Evolutionary conservation across 2,888 invertebrate species (phyloP).

Genomic region (Drosophila mettleri): DNA sequence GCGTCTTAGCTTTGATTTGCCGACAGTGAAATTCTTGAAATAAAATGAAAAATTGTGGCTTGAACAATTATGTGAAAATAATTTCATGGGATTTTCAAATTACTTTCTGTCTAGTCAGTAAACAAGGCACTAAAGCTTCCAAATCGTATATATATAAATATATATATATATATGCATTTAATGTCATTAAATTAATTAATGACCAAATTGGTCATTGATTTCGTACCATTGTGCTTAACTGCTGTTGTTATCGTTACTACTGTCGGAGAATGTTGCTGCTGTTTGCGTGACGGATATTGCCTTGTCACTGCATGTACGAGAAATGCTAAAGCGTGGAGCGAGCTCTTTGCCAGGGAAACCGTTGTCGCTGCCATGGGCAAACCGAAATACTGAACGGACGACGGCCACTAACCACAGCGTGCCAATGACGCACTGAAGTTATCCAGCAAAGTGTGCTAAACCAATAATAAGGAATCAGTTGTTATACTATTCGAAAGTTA

Average conservation of each 20-base stretch:
- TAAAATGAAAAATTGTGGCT: too few relatives aligned
- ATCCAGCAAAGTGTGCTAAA: slow-evolving; percentile 52
- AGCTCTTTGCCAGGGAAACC: slow-evolving; percentile 28
- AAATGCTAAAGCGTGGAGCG: slow-evolving; percentile 64
- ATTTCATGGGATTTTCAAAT: too few relatives aligned
- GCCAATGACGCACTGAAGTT: slow-evolving; percentile 72
- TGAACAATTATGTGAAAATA: too few relatives aligned
- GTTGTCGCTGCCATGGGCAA: slow-evolving; percentile 9
- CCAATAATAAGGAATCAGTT: slow-evolving; percentile 40
- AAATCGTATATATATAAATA: too few relatives aligned
- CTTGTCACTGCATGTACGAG: slow-evolving; percentile 80
- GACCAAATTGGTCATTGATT: slow-evolving; percentile 26
- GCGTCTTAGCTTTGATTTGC: too few relatives aligned
- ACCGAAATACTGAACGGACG: slow-evolving; percentile 23
- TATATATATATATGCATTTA: not conserved
- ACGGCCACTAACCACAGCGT: slow-evolving; percentile 67
- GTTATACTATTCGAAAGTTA: slow-evolving; percentile 70
- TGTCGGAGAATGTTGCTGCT: slow-evolving; percentile 49
- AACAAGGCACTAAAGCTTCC: too few relatives aligned
- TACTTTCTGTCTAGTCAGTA: too few relatives aligned
- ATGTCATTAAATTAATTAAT: not conserved
- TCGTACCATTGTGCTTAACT: slow-evolving; percentile 45
- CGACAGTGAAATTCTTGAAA: too few relatives aligned
- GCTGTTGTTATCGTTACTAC: slow-evolving; percentile 23
- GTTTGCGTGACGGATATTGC: slow-evolving; percentile 80